phyloP scores from a whole-genome alignment of 2,113 vertebrate species.

The Cyprinodon variegatus region DNA sequence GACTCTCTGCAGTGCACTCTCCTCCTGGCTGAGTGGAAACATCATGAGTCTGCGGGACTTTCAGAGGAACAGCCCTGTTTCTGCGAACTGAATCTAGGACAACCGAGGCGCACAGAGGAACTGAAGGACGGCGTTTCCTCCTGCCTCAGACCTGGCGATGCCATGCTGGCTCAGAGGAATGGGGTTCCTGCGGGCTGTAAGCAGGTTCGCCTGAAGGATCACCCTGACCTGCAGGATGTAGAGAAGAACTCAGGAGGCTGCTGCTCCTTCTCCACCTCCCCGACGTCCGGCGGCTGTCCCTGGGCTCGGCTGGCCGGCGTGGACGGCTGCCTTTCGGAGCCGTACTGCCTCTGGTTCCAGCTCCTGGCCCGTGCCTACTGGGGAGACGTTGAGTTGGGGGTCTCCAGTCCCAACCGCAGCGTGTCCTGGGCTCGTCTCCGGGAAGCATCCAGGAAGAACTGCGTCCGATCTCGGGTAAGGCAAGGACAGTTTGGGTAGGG shows the following conservation, averaged over 20 bases:
- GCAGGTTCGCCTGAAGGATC: slow-evolving; percentile 62
- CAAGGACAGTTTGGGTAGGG: background rate
- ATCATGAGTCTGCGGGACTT: slow-evolving; percentile 70
- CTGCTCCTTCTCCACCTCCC: slow-evolving; percentile 60
- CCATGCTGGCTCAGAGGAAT: slow-evolving; percentile 78
- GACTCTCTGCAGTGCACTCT: slow-evolving; percentile 61
- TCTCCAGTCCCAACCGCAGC: slow-evolving; percentile 58
- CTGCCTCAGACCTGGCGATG: slow-evolving; percentile 59
- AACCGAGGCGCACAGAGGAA: slow-evolving; percentile 4
- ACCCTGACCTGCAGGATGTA: slow-evolving; percentile 55
- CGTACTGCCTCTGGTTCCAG: slow-evolving; percentile 81
- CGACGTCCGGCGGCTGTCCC: slow-evolving; percentile 65
- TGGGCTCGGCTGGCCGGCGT: slow-evolving; percentile 77
- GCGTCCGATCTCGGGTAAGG: slow-evolving; percentile 72
- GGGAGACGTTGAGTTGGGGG: slow-evolving; percentile 77
- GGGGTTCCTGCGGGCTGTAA: slow-evolving; percentile 64
- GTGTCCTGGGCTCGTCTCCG: slow-evolving; percentile 71
- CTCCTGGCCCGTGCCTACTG: slow-evolving; percentile 77
- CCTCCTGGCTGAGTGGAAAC: slow-evolving; percentile 69
- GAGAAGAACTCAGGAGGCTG: slow-evolving; percentile 55
- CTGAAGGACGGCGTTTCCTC: slow-evolving; percentile 13
- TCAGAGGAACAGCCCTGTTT: slow-evolving; percentile 58
- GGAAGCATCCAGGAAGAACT: slow-evolving; percentile 71
- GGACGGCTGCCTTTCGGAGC: slow-evolving; percentile 77
- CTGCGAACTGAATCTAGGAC: slow-evolving; percentile 44